phyloP scores from a whole-genome alignment of 2,113 vertebrate genomes.

The Ptilorrhoa leucosticta region DNA sequence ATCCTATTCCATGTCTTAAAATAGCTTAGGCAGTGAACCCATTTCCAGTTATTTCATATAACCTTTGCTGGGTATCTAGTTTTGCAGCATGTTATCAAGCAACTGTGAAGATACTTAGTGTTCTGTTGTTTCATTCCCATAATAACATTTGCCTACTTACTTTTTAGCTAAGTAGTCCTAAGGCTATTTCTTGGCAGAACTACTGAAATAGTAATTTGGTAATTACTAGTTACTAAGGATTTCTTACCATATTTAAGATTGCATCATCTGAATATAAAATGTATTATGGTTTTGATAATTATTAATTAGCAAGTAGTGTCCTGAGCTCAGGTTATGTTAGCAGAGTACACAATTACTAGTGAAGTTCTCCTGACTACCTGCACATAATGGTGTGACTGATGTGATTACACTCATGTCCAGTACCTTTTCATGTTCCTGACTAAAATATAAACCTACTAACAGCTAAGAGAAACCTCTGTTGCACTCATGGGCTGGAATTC shows the following conservation, averaged over 20 bases:
- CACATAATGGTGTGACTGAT: background rate
- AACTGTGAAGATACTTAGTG: background rate
- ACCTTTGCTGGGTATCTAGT: background rate
- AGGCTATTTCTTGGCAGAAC: background rate
- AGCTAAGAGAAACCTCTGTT: background rate
- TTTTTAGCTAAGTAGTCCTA: background rate
- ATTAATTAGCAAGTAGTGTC: background rate
- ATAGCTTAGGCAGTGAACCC: background rate
- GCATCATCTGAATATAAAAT: background rate
- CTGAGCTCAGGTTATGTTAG: background rate
- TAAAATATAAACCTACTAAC: background rate
- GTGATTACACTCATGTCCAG: background rate
- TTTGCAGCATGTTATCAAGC: background rate
- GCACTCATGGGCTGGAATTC: background rate
- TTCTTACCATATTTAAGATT: background rate
- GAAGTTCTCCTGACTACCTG: background rate
- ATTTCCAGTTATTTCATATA: background rate
- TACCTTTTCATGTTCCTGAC: background rate
- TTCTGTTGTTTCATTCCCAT: background rate
- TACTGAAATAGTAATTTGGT: background rate
- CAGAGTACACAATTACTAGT: fast-evolving
- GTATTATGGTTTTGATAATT: background rate
- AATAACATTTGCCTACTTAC: background rate
- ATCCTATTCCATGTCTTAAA: background rate
- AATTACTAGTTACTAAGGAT: background rate